Base-by-base conservation (phyloP, 2,888 invertebrate species). In the Erebia palarica region DNA sequence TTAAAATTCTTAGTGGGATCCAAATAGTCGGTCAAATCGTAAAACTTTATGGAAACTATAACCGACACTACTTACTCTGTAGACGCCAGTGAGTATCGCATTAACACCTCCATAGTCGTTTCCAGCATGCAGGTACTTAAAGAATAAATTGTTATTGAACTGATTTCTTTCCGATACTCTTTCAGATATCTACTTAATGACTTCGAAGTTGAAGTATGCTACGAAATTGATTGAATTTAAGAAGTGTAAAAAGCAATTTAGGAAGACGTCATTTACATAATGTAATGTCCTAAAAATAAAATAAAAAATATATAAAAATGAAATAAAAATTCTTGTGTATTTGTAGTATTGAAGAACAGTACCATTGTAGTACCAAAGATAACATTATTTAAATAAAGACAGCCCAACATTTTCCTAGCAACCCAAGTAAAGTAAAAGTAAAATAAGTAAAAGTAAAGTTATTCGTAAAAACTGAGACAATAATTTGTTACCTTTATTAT, bases 21-120 rank as follows among this genome's bases (percentile, higher is more conserved):
- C 64, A 66, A 68, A 74, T 63, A 55, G 64, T 57, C 57, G 60
- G 53, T 65, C 21, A 57, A 71, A 71, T 61, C 73, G 60, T 72
- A 69, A 67, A 73, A 65, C 60, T 73, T 73, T 73, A 74, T 74
- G 49, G 67, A 69, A 67, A 73, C 59, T 66, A 72, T 69, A 69
- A 72, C 59, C 51, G 58, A 66, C 51, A 60, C 65, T 67, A 53
- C 51, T 16, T 67, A 53, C 51, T 16, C 21, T 44, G 18, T 66
- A 16, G 47, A 58, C 16, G 36, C 13, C n/a, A 36, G 58, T 70
- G 69, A 70, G 66, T 72, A 60, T 69, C 49, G 49, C 66, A 36
- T 69, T 71, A 61, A 72, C 68, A 64, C n/a, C 16, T 65, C 18
- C 47, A 57, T 59, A 68, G 61, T 44, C 53, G 18, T 61, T 58